Evolutionary conservation across 2,113 vertebrate genomes (phyloP).

Genomic region (Solenodon paradoxus): DNA sequence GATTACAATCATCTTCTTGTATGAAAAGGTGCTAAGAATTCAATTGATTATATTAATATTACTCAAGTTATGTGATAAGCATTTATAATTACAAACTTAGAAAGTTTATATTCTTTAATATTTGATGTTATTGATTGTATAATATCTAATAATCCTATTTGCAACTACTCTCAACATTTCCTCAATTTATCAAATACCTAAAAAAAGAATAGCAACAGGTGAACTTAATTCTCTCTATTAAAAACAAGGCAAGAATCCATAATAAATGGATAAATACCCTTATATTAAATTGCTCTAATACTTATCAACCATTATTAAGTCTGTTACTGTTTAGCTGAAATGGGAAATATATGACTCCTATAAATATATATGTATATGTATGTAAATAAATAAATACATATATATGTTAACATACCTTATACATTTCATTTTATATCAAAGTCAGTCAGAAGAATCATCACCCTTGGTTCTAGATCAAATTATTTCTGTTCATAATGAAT

Average conservation of each 20-base stretch:
- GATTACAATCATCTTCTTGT: not conserved
- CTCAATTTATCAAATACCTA: not conserved
- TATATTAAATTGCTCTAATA: not conserved
- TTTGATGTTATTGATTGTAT: not conserved
- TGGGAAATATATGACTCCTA: not conserved
- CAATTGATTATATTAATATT: not conserved
- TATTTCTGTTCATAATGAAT: constrained; percentile 29
- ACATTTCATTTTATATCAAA: constrained; percentile 36
- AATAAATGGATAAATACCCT: not conserved
- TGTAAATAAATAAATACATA: not conserved
- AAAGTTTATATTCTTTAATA: not conserved
- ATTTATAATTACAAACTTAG: not conserved
- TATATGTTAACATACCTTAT: not conserved
- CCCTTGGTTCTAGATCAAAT: not conserved
- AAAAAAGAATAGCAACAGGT: not conserved
- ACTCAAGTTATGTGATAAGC: not conserved
- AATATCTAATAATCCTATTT: not conserved
- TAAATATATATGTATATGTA: not conserved
- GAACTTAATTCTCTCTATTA: not conserved
- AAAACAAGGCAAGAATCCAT: not conserved
- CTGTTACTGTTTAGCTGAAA: not conserved
- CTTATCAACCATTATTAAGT: constrained; percentile 6
- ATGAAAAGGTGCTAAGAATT: not conserved
- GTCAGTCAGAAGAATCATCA: not conserved
- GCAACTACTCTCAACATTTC: not conserved